Conservation (phyloP, 2,113 vertebrate species). For the Corythoichthys haematopterus region DNA sequence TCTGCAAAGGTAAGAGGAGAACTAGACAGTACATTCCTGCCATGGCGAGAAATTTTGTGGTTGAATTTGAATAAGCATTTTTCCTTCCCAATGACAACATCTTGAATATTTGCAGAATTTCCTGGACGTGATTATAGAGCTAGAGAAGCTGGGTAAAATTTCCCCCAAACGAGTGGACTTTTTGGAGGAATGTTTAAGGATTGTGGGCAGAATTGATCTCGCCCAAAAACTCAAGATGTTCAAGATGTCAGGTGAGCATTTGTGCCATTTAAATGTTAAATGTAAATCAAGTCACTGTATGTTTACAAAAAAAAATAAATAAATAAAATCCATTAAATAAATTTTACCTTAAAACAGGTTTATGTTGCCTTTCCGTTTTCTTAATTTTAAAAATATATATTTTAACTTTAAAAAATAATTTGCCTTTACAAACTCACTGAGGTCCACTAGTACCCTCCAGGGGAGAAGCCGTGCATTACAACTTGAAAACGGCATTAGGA, state of each 20-base stretch:
- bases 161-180: conserved; percentile 76
- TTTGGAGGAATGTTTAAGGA: conserved; percentile 76
- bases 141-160: conserved; percentile 83
- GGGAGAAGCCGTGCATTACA: too few species aligned
- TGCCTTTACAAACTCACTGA: too few species aligned
- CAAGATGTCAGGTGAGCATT: conserved; percentile 72
- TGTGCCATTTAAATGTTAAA: neutral
- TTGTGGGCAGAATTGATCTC: conserved; percentile 80
- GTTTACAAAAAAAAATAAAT: too few species aligned
- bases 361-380: too few species aligned
- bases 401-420: too few species aligned
- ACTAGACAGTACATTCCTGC: neutral
- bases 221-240: conserved; percentile 78
- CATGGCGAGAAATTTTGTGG: neutral
- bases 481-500: too few species aligned
- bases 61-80: neutral
- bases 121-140: conserved; percentile 79
- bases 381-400: too few species aligned
- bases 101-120: conserved; percentile 75
- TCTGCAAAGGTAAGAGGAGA: conserved; percentile 73
- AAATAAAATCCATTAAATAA: too few species aligned
- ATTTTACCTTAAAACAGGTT: too few species aligned
- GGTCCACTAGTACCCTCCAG: too few species aligned
- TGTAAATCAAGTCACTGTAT: too few species aligned
- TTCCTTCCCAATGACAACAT: neutral